Conservation (phyloP, 2,888 invertebrate species). For the Andrena camellia region DNA sequence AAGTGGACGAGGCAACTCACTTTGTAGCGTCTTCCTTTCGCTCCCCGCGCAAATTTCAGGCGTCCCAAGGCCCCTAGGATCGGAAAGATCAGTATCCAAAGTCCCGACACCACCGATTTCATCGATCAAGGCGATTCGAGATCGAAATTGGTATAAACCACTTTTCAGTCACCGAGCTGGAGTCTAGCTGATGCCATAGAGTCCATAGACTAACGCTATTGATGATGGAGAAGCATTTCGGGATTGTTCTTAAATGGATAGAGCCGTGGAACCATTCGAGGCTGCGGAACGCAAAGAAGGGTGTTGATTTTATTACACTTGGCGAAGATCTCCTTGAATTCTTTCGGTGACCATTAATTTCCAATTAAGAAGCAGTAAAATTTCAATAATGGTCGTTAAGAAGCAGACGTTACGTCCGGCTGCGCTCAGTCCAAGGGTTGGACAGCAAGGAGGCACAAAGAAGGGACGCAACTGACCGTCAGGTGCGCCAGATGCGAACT, state of each 20-base stretch:
- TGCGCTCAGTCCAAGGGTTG: slow-evolving; percentile 71
- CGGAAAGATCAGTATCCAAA: neutral
- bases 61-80: slow-evolving; percentile 17
- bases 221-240: too few species aligned
- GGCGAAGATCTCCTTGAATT: slow-evolving; percentile 4
- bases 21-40: slow-evolving; percentile 82
- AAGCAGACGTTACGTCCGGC: slow-evolving; percentile 81
- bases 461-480: slow-evolving; percentile 78
- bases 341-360: slow-evolving; percentile 78
- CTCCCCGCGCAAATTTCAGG: slow-evolving; percentile 63
- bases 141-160: neutral
- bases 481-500: slow-evolving; percentile 84
- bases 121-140: neutral
- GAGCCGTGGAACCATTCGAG: neutral
- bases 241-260: too few species aligned
- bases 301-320: neutral
- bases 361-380: slow-evolving; percentile 85
- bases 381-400: slow-evolving; percentile 85
- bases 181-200: neutral
- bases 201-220: too few species aligned
- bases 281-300: neutral
- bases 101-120: neutral
- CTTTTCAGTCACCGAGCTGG: too few species aligned
- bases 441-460: slow-evolving; percentile 59
- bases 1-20: slow-evolving; percentile 85